phyloP scores from a whole-genome alignment of 2,113 vertebrate genomes.

The Indicator maculatus region DNA sequence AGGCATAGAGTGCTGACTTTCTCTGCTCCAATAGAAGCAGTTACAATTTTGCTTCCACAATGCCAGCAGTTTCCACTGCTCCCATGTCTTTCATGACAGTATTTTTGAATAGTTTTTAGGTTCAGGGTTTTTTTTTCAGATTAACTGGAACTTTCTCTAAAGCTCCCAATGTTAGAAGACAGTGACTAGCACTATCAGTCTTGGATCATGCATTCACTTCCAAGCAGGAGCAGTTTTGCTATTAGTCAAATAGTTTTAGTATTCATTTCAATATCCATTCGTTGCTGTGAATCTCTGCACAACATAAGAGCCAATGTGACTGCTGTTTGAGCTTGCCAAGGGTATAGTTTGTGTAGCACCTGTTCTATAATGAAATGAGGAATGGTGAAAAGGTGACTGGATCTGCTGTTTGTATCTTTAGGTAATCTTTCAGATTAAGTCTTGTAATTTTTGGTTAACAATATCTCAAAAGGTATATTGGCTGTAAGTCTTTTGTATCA shows the following conservation, averaged over 20 bases:
- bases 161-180: background rate
- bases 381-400: background rate
- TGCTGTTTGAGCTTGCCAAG: background rate
- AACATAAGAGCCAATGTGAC: background rate
- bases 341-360: background rate
- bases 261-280: background rate
- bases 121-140: background rate
- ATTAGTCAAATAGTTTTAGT: background rate
- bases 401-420: background rate
- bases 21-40: constrained; percentile 29
- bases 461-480: background rate
- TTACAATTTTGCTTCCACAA: constrained; percentile 60
- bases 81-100: constrained; percentile 8
- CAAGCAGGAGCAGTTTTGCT: background rate
- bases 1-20: background rate
- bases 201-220: background rate
- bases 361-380: background rate
- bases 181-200: background rate
- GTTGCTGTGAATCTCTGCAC: background rate
- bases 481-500: background rate
- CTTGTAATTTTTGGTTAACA: constrained; percentile 8
- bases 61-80: constrained; percentile 10
- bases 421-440: background rate
- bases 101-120: background rate
- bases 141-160: background rate